These are phyloP conservation scores for Hydrozoanthus gracilis DNA, from an alignment of 92 coral and sea anemone species.

Conservation along the genomic window DNA sequence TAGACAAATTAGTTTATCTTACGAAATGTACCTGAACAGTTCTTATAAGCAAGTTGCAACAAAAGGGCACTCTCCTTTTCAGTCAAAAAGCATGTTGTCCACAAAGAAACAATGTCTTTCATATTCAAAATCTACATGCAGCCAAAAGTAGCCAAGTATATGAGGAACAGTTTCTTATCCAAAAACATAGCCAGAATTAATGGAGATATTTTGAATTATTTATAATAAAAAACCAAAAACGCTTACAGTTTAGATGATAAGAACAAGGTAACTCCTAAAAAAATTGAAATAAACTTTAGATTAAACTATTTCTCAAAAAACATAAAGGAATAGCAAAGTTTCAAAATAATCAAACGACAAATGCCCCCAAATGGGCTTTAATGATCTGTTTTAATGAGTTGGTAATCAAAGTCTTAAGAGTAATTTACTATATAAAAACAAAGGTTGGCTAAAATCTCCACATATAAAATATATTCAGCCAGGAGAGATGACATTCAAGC, in stretches of 20 bases:
- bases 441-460: no score
- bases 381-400: no score
- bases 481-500: neutral
- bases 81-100: constrained; percentile 40
- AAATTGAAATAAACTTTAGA: no score
- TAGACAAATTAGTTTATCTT: neutral
- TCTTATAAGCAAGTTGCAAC: neutral
- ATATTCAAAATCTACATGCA: neutral
- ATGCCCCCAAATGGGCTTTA: no score
- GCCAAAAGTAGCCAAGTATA: constrained; percentile 4
- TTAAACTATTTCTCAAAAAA: no score
- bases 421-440: no score
- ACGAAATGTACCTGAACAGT: constrained; percentile 15
- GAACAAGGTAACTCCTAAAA: no score
- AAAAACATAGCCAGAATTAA: neutral
- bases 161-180: neutral
- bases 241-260: no score
- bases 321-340: no score
- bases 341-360: no score
- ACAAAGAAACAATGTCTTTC: constrained; percentile 30
- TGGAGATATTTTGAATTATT: neutral
- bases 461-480: neutral
- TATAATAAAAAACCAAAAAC: no score
- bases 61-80: constrained; percentile 3
- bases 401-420: no score